Evolutionary conservation across 2,113 vertebrate genomes (phyloP), one percentile per base, ranked within the genome.

Genomic region (Meriones unguiculatus): DNA sequence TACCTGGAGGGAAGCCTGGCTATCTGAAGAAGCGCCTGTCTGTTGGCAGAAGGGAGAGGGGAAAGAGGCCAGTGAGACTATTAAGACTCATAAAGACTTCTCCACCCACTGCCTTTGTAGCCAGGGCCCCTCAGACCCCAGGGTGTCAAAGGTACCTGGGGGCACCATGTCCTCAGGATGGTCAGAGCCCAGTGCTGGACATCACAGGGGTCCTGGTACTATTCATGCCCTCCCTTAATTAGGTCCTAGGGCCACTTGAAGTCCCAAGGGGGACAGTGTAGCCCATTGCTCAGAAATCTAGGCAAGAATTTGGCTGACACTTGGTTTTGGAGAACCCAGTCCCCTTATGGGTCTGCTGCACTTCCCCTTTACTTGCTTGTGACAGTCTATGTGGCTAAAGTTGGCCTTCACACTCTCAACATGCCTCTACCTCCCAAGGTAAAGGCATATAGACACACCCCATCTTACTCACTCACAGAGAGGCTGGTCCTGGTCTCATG

Each of bases 151-250:
- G 96, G 72, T 90, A 94, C 94, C 81, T 28, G n/a, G 64, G 96
- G 57, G 96, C 97, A 97, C 50, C 0, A 5, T 87, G 41, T 98
- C 97, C 41, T 93, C 97, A 98, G 2, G 3, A 41, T 22, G 25
- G 54, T 98, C 97, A 77, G 98, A 93, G 92, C 98, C 98, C 98
- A 98, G 98, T 98, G 98, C 98, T 97, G 25, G 73, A 96, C 97
- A 98, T 98, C 97, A 95, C 0, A 32, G 97, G 97, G 93, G 64
- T 67, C 41, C 64, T 35, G 41, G 64, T 86, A 86, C 20, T 86
- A 65, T 30, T 8, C 46, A 50, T 35, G 22, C 28, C 28, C 84
- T 28, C 84, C 25, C 41, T 30, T 41, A 30, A 59, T 65, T 25
- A 82, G 35, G n/a, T 28, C 32, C 6, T 25, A 76, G 14, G 52